phyloP scores from a whole-genome alignment of 2,113 vertebrate genomes.

The Salvelinus namaycush region DNA sequence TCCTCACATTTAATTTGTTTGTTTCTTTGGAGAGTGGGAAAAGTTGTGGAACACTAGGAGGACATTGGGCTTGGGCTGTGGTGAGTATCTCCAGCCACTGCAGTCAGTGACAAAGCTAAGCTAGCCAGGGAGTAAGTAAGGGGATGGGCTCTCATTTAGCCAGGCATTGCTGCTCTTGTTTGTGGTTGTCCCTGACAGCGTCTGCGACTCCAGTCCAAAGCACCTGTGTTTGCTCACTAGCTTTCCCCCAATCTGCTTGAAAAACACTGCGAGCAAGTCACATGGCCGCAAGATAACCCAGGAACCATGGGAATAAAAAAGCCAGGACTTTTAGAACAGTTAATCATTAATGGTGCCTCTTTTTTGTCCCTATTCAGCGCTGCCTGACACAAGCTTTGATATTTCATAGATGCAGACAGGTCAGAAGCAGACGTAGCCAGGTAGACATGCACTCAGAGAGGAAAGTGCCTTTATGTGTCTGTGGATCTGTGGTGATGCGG shows the following conservation, averaged over 20 bases:
- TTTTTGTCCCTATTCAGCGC: slow-evolving; percentile 94
- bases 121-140: slow-evolving; percentile 72
- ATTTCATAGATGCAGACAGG: slow-evolving; percentile 90
- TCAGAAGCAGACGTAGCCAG: slow-evolving; percentile 80
- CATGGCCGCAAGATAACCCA: slow-evolving; percentile 95
- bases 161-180: slow-evolving; percentile 94
- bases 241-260: slow-evolving; percentile 97
- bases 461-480: slow-evolving; percentile 45
- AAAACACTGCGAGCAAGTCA: slow-evolving; percentile 96
- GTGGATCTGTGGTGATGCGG: slow-evolving; percentile 32
- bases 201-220: slow-evolving; percentile 82
- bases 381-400: slow-evolving; percentile 95
- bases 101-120: slow-evolving; percentile 44
- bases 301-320: slow-evolving; percentile 99
- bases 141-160: slow-evolving; percentile 87
- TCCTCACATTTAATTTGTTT: slow-evolving; percentile 74
- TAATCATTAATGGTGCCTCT: slow-evolving; percentile 99
- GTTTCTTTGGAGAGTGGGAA: slow-evolving; percentile 77
- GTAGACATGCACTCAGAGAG: slow-evolving; percentile 77
- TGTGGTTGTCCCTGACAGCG: slow-evolving; percentile 99
- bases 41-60: slow-evolving; percentile 74
- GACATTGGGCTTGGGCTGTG: slow-evolving; percentile 66
- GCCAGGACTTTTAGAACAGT: slow-evolving; percentile 98
- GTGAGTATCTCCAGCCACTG: slow-evolving; percentile 41
- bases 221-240: slow-evolving; percentile 99